These are phyloP conservation scores for Eupithecia pulchellata DNA, from an alignment of 2,888 invertebrate genomes.

Conservation along the genomic window DNA sequence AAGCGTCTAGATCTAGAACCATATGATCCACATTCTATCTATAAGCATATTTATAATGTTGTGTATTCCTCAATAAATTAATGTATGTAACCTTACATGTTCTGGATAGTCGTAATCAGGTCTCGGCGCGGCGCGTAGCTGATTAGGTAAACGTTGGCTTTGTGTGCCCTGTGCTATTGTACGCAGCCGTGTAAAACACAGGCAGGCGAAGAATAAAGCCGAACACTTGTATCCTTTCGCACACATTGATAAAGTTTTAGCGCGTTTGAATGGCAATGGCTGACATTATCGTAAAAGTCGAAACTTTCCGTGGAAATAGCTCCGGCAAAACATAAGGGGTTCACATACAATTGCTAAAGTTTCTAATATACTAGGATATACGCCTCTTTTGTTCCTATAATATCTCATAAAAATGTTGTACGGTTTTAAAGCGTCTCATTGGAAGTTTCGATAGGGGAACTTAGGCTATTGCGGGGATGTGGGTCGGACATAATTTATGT, in stretches of 20 bases:
- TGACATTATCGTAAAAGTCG: slow-evolving; percentile 85
- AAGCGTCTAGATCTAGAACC: not conserved
- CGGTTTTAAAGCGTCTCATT: slow-evolving; percentile 61
- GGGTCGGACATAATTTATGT: slow-evolving; percentile 9
- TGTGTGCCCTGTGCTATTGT: slow-evolving; percentile 12
- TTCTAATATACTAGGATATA: slow-evolving; percentile 80
- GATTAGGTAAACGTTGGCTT: slow-evolving; percentile 12
- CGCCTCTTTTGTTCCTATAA: slow-evolving; percentile 74
- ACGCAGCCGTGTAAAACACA: slow-evolving; percentile 30
- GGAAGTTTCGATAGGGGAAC: slow-evolving; percentile 54
- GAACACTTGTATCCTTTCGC: slow-evolving; percentile 80
- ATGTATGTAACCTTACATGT: not conserved
- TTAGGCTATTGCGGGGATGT: slow-evolving; percentile 39
- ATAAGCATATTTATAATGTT: not conserved
- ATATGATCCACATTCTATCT: not conserved
- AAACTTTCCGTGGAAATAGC: slow-evolving; percentile 82
- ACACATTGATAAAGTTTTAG: slow-evolving; percentile 84
- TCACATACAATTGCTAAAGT: slow-evolving; percentile 83
- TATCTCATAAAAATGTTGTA: slow-evolving; percentile 79
- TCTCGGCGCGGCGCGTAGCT: slow-evolving; percentile 10
- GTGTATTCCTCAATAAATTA: not conserved
- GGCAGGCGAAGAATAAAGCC: slow-evolving; percentile 56
- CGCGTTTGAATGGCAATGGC: slow-evolving; percentile 84
- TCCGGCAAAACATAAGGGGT: slow-evolving; percentile 82
- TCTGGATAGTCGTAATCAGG: slow-evolving; percentile 6